Base-by-base conservation (phyloP, 1,140 invertebrate species). In the Tetraneura akinire region DNA sequence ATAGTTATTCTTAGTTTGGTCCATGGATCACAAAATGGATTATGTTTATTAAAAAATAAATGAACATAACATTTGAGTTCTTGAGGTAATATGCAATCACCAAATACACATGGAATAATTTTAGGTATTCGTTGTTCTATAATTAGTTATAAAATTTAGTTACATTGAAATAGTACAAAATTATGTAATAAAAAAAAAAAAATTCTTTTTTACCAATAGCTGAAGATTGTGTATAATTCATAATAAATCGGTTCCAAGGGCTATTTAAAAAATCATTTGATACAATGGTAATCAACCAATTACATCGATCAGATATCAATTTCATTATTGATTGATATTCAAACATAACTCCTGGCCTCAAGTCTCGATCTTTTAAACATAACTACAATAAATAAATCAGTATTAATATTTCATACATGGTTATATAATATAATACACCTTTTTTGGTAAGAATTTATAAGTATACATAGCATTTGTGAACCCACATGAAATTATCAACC, bases 221-320 rank as follows among this genome's bases (percentile, higher is more conserved):
- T 81, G 91, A 85, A 10, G 91, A 91, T 85, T 93, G 92, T 32
- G 92, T 91, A 84, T 90, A 92, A 80, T 90, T 90, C 1, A 91
- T 86, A 81, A 92, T 90, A 85, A 92, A 94, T 80, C 88, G 88
- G 82, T 92, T 92, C 37, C 89, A 90, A 14, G 89, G 85, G 83
- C 91, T 92, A 81, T 89, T 84, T 3, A 93, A 84, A 86, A 94
- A 94, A 81, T 88, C 89, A 1, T 91, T 88, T 1, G 92, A 92
- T 60, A 93, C 85, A 71, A 94, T 89, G 1, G 92, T 88, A 47
- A 94, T 90, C 49, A 94, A 85, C 82, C 90, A 88, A 45, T 90
- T 89, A 82, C 93, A 94, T 11, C 92, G 86, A 83, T 92, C 89
- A 21, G 90, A 88, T 84, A 95, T 93, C 21, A 95, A 86, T 81